These are phyloP conservation scores for Temnothorax nylanderi DNA, from an alignment of 1,140 invertebrate genomes.

Conservation along the genomic window DNA sequence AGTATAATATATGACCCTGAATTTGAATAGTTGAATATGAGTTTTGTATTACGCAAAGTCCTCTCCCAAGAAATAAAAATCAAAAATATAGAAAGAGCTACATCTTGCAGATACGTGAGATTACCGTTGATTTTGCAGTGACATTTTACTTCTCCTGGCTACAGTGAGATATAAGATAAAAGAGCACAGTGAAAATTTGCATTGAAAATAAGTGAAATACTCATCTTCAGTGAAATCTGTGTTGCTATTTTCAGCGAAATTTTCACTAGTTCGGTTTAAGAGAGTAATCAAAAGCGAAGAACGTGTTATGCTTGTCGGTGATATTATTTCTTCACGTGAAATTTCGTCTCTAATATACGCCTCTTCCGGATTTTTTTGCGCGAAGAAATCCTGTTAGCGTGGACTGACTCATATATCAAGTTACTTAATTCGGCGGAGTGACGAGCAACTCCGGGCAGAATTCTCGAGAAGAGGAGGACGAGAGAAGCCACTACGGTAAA, in stretches of 20 bases:
- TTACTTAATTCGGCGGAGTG: conserved; percentile 1
- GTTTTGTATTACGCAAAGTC: background rate
- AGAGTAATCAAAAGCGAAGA: background rate
- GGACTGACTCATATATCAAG: background rate
- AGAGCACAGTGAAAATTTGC: background rate
- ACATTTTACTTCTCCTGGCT: background rate
- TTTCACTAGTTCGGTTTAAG: background rate
- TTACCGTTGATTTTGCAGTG: background rate
- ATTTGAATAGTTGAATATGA: background rate
- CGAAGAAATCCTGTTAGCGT: conserved; percentile 14
- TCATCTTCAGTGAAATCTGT: conserved; percentile 2
- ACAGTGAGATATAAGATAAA: background rate
- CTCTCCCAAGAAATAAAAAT: background rate
- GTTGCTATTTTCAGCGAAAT: background rate
- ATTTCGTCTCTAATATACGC: background rate
- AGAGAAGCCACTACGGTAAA: background rate
- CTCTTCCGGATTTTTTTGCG: background rate
- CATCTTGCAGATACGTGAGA: background rate
- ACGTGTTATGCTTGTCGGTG: background rate
- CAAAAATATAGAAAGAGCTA: background rate
- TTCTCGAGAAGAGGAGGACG: conserved; percentile 1
- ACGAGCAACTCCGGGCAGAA: background rate
- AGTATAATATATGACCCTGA: background rate
- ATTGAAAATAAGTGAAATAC: conserved; percentile 1
- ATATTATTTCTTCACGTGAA: background rate